Evolutionary conservation across 2,797 vertebrate genomes (phyloP).

Genomic region (Gadopsis bispinosus): DNA sequence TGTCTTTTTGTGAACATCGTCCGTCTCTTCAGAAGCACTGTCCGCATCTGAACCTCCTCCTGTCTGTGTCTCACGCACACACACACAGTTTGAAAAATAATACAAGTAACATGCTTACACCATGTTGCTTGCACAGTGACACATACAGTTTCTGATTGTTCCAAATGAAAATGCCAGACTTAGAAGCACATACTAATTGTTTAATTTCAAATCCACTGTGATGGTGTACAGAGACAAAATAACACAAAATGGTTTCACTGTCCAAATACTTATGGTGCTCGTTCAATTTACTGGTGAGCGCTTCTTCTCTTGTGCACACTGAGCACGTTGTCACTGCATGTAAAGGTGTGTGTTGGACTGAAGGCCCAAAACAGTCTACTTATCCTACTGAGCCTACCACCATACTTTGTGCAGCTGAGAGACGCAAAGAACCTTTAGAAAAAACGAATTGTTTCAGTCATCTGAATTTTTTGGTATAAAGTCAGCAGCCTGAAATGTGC

Average conservation of each 20-base stretch:
- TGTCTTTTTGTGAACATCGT: neutral
- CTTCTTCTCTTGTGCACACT: neutral
- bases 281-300: conserved; percentile 3
- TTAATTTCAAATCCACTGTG: no score
- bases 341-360: neutral
- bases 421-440: neutral
- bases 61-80: conserved; percentile 9
- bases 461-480: neutral
- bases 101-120: neutral
- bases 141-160: no score
- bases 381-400: neutral
- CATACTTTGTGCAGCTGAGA: neutral
- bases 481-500: neutral
- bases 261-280: no score
- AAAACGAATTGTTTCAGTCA: neutral
- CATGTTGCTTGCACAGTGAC: conserved; percentile 5
- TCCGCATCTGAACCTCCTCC: conserved; percentile 40
- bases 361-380: neutral
- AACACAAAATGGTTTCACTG: no score
- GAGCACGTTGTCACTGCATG: neutral
- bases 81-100: neutral
- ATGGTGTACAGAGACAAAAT: no score
- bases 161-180: no score
- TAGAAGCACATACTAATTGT: no score
- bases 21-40: neutral